Base-by-base conservation (phyloP, 2,113 vertebrate genomes). In the Larimichthys polyactis region DNA sequence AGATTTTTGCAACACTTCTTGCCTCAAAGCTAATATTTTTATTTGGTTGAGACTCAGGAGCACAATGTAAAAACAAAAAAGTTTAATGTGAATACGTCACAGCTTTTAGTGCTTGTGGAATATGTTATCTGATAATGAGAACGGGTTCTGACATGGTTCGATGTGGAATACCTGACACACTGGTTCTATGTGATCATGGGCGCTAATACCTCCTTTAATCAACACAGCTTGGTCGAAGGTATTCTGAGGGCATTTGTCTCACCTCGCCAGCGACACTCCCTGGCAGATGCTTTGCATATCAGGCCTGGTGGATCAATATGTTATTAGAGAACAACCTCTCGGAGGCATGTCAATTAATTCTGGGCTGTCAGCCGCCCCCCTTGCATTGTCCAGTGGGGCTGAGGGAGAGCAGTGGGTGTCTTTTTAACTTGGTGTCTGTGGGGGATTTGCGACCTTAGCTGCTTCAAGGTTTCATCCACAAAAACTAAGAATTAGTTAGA, bases 301-400 rank as follows among this genome's bases (percentile, higher is more conserved):
- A 96, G 94, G 94, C 76, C 93, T 92, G 95, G 84, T 77, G 72
- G 71, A 98, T 99, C 97, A 91, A 98, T 99, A 98, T 65, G 83
- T 97, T 97, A 97, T 99, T 98, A 98, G 96, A 96, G 96, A 97
- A 96, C 97, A 96, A 93, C 89, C 93, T 94, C 95, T 96, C 68
- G 46, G 89, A 92, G 94, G 93, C 93, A 94, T 94, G 90, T 94
- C 96, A 96, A 97, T 98, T 97, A 96, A 97, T 97, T 95, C 94
- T 79, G 94, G 95, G 95, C 94, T 96, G 96, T 97, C 96, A 96
- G 91, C 84, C 87, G 68, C 91, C 75, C 90, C 93, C 78, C 51
- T 75, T 14, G 2, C 79, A 54, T 72, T 80, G 86, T 81, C 94
- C 94, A 79, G 91, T 88, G 93, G 88, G 67, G 93, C 87, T 87